Percentiles rank a stretch among this genome's conserved stretches.
phyloP scores from a whole-genome alignment of 2,888 invertebrate species.

The Campoletis raptor region DNA sequence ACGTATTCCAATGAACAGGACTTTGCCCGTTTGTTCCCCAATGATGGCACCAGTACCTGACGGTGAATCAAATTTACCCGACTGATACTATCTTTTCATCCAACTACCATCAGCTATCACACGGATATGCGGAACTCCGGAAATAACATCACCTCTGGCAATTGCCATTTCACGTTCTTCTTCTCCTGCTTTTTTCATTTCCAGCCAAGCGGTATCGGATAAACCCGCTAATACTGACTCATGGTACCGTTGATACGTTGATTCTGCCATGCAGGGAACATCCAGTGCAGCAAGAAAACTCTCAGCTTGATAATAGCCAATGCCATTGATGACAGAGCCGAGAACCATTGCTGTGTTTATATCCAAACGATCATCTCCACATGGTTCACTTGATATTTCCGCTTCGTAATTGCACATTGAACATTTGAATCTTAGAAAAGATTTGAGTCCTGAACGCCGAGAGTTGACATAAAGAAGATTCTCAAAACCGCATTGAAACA shows the following conservation, averaged over 20 bases:
- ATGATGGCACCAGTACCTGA: conserved; percentile 15
- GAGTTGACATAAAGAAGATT: neutral
- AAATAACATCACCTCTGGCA: neutral
- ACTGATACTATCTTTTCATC: neutral
- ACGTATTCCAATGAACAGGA: too few species aligned
- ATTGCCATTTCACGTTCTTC: conserved; percentile 24
- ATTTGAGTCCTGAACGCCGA: conserved; percentile 1
- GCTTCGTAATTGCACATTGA: conserved; percentile 8
- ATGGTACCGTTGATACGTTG: conserved; percentile 15
- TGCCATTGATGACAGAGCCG: conserved; percentile 12
- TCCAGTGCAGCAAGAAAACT: conserved; percentile 22
- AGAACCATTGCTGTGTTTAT: conserved; percentile 13
- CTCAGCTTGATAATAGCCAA: conserved; percentile 5
- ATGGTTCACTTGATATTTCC: conserved; percentile 1
- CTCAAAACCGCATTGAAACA: neutral
- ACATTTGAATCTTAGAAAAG: conserved; percentile 6
- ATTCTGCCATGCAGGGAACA: conserved; percentile 29
- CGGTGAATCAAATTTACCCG: conserved; percentile 2
- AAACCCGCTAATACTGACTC: conserved; percentile 6
- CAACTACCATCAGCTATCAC: neutral
- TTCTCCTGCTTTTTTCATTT: conserved; percentile 34
- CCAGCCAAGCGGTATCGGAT: neutral
- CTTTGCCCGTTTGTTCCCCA: too few species aligned
- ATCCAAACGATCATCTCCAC: neutral
- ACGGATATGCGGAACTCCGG: neutral